A percentile compares a stretch with the other conserved stretches of the same genome.
These are phyloP conservation scores for Dolichotis patagonum DNA, from an alignment of 2,113 vertebrate genomes.

Conservation along the genomic window DNA sequence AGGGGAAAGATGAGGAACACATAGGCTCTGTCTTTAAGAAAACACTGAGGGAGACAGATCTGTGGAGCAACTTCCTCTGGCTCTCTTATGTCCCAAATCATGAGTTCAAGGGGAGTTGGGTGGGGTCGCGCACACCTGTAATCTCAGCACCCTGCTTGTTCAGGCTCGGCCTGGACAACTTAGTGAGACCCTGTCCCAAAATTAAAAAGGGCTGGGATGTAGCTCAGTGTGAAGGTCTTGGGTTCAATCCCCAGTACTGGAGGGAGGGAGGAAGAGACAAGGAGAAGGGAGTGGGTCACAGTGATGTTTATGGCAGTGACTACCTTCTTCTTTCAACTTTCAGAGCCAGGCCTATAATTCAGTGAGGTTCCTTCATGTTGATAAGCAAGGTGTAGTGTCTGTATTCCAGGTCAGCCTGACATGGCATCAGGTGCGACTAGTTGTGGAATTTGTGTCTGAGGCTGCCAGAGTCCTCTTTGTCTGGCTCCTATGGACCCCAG, in stretches of 20 bases:
- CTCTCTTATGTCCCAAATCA: neutral
- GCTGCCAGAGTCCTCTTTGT: neutral
- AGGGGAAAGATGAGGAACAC: neutral
- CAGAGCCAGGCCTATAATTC: neutral
- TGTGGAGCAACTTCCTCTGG: neutral
- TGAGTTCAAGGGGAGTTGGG: neutral
- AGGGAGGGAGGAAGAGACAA: neutral
- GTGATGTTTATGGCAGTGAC: too few species aligned
- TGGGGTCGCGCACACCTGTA: neutral
- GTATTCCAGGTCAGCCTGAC: rapidly evolving
- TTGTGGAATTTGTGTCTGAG: neutral
- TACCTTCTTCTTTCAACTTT: neutral
- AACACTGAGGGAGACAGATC: neutral
- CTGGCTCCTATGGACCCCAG: neutral
- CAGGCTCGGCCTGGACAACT: neutral
- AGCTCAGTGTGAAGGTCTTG: neutral
- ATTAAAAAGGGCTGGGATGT: neutral
- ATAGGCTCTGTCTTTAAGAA: neutral
- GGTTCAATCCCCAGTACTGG: neutral
- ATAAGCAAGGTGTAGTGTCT: rapidly evolving
- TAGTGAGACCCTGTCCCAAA: neutral
- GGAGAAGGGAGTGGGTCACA: neutral
- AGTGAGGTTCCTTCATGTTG: neutral
- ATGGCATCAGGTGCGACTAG: rapidly evolving
- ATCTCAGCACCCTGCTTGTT: neutral